These are phyloP conservation scores for Drosophila kanekoi DNA, from an alignment of 2,888 invertebrate species.

Conservation along the genomic window DNA sequence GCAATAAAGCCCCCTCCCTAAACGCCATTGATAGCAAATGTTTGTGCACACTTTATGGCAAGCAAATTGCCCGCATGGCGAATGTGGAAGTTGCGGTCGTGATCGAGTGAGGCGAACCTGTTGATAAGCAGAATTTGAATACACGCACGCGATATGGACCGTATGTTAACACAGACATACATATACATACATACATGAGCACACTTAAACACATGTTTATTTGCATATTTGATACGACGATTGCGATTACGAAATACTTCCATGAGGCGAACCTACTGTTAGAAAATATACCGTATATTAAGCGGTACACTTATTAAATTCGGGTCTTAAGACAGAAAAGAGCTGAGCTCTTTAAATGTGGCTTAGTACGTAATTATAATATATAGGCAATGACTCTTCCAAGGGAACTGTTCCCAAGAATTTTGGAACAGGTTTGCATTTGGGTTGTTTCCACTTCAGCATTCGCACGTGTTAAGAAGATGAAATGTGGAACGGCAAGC, in stretches of 20 bases:
- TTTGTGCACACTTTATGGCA: constrained; percentile 38
- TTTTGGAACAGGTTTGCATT: constrained; percentile 26
- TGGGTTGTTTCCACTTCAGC: constrained; percentile 28
- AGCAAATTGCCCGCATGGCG: constrained; percentile 40
- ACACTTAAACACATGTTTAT: constrained; percentile 9
- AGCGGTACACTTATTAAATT: constrained; percentile 29
- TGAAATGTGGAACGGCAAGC: constrained; percentile 18
- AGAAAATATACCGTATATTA: constrained; percentile 8
- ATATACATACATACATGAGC: neutral
- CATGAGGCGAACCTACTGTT: constrained; percentile 14
- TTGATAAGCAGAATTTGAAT: constrained; percentile 78
- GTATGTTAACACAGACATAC: constrained; percentile 28
- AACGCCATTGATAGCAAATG: constrained; percentile 28
- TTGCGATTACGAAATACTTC: constrained; percentile 41
- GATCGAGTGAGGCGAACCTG: constrained; percentile 56
- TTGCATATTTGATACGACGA: constrained; percentile 3
- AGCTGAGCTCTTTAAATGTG: constrained; percentile 6
- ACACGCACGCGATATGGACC: constrained; percentile 67
- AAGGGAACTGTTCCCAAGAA: constrained; percentile 28
- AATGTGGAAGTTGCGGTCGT: constrained; percentile 39
- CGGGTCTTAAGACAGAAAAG: constrained; percentile 15
- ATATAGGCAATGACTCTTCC: neutral
- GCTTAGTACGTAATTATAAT: neutral
- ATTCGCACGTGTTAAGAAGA: constrained; percentile 47
- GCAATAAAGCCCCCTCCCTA: constrained; percentile 17